Evolutionary conservation across 2,797 vertebrate genomes (phyloP), one percentile per base, ranked within the genome.

Genomic region (Enoplosus armatus): DNA sequence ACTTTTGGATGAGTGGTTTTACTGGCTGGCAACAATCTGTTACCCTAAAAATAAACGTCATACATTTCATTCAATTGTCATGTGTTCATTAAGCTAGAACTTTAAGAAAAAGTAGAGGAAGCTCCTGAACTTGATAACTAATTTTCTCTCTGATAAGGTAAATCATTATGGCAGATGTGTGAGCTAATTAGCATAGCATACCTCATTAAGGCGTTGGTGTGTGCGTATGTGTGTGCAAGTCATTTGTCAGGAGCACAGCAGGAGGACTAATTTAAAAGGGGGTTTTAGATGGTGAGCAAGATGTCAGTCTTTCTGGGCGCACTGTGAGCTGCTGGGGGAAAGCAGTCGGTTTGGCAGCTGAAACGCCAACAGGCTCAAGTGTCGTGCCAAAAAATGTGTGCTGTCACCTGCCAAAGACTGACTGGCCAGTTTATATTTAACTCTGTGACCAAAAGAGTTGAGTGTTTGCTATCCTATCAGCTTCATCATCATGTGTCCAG

Each of bases 111-210:
- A 33, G 22, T 1, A 37, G 22, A 61, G 9, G 47, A 71, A 15
- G 47, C 22, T 72, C 27, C 50, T 12, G 2, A 82, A 60, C 47
- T 35, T 61, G 45, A 82, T 72, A 45, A 69, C 72, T 79, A 73
- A 87, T 91, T 87, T 87, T 80, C 62, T 80, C 71, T 65, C 55
- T 68, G 87, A 87, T 51, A 48, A 80, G 72, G 78, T 79, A 76
- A 85, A 87, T 89, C 80, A 81, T 81, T 79, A 65, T 56, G 62
- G 77, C 77, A 87, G 80, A 87, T 93, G 72, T 74, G 72, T 41
- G 77, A 70, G 75, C 41, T 85, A 84, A 91, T 92, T 87, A 88
- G 80, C 84, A 85, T 83, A 80, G 60, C 59, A 72, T 81, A 75
- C 61, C 77, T 90, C 45, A 82, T 92, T 90, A 89, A 84, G 77